Base-by-base conservation (phyloP, 2,888 invertebrate species). In the Andrena flavipes region DNA sequence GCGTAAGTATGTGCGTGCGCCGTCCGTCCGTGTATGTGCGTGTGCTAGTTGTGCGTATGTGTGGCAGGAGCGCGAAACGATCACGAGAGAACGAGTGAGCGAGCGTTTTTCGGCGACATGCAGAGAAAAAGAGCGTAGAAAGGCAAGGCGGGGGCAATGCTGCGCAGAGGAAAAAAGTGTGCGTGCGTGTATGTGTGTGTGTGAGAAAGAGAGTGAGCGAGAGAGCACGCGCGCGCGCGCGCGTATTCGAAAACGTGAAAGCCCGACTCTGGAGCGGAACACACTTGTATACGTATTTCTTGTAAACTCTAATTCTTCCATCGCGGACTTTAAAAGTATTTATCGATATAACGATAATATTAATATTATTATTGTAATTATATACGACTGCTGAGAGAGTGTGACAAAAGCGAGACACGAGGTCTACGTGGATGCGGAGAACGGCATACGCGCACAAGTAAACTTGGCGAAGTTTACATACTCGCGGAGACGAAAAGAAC, bases 231-330 rank as follows among this genome's bases (percentile, higher is more conserved):
- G 79, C 79, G 82, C 80, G 87, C 51, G 20, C 51, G 51, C 51
- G 51, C 56, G 56, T 23, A 42, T 76, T 76, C 82, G 80, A 83
- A 73, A 78, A 84, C 77, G 82, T 73, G 77, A 79, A 71, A 76
- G 83, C 72, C 82, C 83, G 71, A 70, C 81, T 83, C 82, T 82
- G 84, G 88, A 89, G 89, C 87, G 89, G 89, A 89, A 92, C 91
- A 96, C 96, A 96, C 95, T 96, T 96, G 96, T 96, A 96, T 96
- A 96, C 96, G 96, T 96, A 96, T 96, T 94, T 95, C 94, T 94
- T 95, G 95, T 95, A 95, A 95, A 95, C 95, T 95, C 95, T 95
- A 95, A 95, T 95, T 95, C 95, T 95, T 95, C 95, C 95, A 94
- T 92, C 93, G 94, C 93, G 93, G 92, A 93, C 93, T 93, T 94